Conservation (phyloP, 2,113 vertebrate species). For the Synodontis membranacea region DNA sequence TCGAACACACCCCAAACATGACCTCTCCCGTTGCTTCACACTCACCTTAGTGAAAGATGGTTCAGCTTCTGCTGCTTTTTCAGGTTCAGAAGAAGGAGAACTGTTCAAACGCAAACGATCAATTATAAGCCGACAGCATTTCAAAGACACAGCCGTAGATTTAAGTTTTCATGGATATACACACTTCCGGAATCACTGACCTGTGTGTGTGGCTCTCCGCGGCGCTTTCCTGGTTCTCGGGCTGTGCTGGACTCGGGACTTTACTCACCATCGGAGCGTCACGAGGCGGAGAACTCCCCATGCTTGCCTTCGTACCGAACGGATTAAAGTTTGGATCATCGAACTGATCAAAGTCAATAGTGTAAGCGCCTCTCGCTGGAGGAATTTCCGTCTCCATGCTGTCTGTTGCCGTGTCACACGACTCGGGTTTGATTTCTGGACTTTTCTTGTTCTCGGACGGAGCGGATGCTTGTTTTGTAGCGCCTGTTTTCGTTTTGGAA, state of each 20-base stretch:
- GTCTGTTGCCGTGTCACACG: conserved; percentile 17
- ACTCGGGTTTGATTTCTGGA: not conserved
- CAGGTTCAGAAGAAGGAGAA: conserved; percentile 7
- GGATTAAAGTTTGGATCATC: conserved; percentile 79
- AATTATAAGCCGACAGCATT: not conserved
- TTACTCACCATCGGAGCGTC: not conserved
- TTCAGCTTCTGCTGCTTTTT: not conserved
- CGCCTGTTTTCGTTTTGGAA: conserved; percentile 67
- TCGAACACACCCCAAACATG: not conserved
- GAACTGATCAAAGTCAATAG: conserved; percentile 71
- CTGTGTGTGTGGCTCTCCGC: not conserved
- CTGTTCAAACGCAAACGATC: not conserved
- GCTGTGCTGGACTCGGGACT: not conserved
- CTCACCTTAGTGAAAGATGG: not conserved
- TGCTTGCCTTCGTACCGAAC: conserved; percentile 64
- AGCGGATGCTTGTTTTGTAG: conserved; percentile 50
- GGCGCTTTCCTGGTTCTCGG: not conserved
- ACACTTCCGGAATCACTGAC: no score
- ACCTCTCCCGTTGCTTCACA: not conserved
- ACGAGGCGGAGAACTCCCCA: conserved; percentile 64
- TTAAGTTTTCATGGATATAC: no score
- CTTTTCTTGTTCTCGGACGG: conserved; percentile 48
- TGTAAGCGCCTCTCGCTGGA: conserved; percentile 66
- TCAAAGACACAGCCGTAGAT: not conserved
- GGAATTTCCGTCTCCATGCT: conserved; percentile 39